Conservation (phyloP, 2,797 vertebrate species). For the Sebastes hubbsi region DNA sequence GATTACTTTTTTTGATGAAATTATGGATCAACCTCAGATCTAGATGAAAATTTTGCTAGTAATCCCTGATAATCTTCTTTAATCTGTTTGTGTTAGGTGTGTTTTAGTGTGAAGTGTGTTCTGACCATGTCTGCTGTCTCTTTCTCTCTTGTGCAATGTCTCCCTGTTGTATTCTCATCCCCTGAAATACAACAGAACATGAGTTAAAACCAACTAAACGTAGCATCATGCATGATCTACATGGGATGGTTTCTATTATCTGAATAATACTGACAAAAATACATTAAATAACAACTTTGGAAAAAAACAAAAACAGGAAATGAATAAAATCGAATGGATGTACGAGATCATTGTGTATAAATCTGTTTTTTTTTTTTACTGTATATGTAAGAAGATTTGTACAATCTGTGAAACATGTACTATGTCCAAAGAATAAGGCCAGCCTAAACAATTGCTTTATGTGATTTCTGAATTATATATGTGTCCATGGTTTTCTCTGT, state of each 20-base stretch:
- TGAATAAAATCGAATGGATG: neutral
- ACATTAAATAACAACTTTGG: neutral
- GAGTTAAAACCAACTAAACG: neutral
- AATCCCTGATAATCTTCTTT: conserved; percentile 77
- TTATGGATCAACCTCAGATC: conserved; percentile 62
- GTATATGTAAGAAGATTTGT: neutral
- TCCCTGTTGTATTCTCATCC: neutral
- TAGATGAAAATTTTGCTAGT: conserved; percentile 62
- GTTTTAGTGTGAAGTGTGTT: conserved; percentile 60
- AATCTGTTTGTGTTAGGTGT: conserved; percentile 77
- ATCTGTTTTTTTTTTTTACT: neutral
- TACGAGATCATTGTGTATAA: neutral
- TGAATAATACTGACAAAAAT: neutral
- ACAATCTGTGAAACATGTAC: neutral
- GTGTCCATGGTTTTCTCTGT: neutral
- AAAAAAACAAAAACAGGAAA: neutral
- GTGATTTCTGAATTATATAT: neutral
- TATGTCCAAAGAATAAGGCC: neutral
- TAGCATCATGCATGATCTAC: neutral
- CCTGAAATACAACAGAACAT: conserved; percentile 48
- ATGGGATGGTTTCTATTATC: neutral
- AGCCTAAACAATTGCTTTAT: neutral
- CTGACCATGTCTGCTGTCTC: conserved; percentile 30
- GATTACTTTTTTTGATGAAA: conserved; percentile 76
- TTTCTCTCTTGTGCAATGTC: conserved; percentile 12